phyloP scores from a whole-genome alignment of 1,140 invertebrate genomes.

The Bilobella aurantiaca region DNA sequence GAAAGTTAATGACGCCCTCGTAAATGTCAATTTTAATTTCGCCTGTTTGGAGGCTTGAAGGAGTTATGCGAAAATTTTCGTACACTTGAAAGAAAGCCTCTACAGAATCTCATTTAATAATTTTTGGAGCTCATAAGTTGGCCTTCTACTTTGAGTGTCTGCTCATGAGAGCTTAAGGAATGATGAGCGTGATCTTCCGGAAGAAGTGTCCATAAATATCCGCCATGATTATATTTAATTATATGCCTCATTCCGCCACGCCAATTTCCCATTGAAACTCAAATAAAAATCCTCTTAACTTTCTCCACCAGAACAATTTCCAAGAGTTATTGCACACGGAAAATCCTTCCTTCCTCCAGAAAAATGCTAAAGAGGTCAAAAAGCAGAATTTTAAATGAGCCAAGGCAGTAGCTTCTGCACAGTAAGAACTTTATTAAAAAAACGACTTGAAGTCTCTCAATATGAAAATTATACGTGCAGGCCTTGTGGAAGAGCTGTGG shows the following conservation, averaged over 20 bases:
- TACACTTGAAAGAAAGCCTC: too few relatives aligned
- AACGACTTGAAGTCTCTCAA: too few relatives aligned
- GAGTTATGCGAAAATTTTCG: not conserved
- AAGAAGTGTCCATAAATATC: not conserved
- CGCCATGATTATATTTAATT: not conserved
- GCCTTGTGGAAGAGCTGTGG: too few relatives aligned
- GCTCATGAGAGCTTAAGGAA: too few relatives aligned
- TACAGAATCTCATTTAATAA: too few relatives aligned
- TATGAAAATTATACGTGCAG: too few relatives aligned
- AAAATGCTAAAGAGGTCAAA: not conserved
- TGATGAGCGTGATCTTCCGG: not conserved
- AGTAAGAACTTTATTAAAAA: too few relatives aligned
- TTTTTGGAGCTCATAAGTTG: too few relatives aligned
- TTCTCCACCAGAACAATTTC: not conserved
- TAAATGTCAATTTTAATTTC: conserved; percentile 9
- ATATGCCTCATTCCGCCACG: not conserved
- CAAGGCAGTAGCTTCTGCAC: too few relatives aligned
- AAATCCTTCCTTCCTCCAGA: not conserved
- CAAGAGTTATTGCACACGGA: not conserved
- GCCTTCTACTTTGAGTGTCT: too few relatives aligned
- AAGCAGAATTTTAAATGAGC: not conserved
- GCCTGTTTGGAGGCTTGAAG: not conserved
- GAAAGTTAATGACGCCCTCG: not conserved
- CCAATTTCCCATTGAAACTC: not conserved
- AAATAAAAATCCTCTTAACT: not conserved